Percentiles rank a stretch among this genome's conserved stretches.
Evolutionary conservation across 2,797 vertebrate genomes (phyloP).

Genomic region (Aratinga solstitialis): DNA sequence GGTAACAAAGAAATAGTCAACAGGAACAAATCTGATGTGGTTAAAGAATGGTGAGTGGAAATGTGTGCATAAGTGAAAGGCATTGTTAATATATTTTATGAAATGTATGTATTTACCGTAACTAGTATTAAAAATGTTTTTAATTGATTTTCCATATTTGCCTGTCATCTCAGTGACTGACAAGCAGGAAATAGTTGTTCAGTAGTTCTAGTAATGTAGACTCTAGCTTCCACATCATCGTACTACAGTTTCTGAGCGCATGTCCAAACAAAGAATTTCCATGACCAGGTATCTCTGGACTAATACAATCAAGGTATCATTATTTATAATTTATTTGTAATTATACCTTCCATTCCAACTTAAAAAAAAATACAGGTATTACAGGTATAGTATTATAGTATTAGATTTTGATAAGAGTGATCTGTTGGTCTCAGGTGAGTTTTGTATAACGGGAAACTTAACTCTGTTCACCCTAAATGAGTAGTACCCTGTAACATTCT

Average conservation of each 20-base stretch:
- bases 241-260: not conserved
- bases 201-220: not conserved
- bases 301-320: not conserved
- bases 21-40: not conserved
- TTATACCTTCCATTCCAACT: not conserved
- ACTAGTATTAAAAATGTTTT: not conserved
- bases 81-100: not conserved
- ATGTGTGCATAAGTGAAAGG: not conserved
- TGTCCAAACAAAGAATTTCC: not conserved
- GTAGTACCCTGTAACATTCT: not conserved
- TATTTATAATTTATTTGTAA: not conserved
- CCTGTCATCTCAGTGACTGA: not conserved
- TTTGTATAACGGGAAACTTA: not conserved
- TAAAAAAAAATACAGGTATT: not conserved
- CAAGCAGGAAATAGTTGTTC: not conserved
- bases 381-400: not conserved
- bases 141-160: not conserved
- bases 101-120: fast-evolving
- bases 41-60: not conserved
- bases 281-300: not conserved
- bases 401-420: not conserved
- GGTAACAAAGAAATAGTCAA: not conserved
- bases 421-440: not conserved
- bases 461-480: not conserved
- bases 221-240: not conserved